Percentiles rank a stretch among this genome's conserved stretches.
These are phyloP conservation scores for Pteropus rufus DNA, from an alignment of 2,797 vertebrate species.

Conservation along the genomic window DNA sequence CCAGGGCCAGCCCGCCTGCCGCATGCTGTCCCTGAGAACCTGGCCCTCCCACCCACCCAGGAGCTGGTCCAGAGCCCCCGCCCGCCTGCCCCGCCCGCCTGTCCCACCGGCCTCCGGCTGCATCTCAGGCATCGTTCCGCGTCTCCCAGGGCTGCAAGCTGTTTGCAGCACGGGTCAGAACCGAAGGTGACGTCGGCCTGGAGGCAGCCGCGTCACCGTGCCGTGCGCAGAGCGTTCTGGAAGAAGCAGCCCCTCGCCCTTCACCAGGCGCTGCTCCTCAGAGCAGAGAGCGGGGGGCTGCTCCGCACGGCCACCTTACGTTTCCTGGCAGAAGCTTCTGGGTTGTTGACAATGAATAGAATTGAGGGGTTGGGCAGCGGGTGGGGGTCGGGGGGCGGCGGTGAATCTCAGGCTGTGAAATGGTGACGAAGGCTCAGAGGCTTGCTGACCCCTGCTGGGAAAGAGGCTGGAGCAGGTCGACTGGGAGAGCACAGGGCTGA, in stretches of 20 bases:
- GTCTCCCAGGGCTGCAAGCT: not conserved
- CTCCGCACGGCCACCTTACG: not conserved
- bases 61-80: not conserved
- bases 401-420: not conserved
- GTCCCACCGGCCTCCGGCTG: not conserved
- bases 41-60: not conserved
- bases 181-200: not conserved
- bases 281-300: too few species aligned
- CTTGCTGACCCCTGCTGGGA: not conserved
- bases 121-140: not conserved
- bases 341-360: not conserved
- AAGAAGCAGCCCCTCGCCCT: not conserved
- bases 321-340: not conserved
- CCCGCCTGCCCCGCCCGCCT: not conserved
- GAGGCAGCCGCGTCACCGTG: too few species aligned
- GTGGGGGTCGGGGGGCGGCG: too few species aligned
- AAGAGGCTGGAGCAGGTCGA: not conserved
- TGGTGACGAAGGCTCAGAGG: not conserved
- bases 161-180: not conserved
- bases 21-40: not conserved
- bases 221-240: not conserved
- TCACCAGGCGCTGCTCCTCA: not conserved
- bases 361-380: too few species aligned
- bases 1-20: too few species aligned
- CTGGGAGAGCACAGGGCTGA: fast-evolving